Percentiles rank a stretch among this genome's conserved stretches.
These are phyloP conservation scores for Hydrocynus forskahlii DNA, from an alignment of 2,797 vertebrate genomes.

Conservation along the genomic window DNA sequence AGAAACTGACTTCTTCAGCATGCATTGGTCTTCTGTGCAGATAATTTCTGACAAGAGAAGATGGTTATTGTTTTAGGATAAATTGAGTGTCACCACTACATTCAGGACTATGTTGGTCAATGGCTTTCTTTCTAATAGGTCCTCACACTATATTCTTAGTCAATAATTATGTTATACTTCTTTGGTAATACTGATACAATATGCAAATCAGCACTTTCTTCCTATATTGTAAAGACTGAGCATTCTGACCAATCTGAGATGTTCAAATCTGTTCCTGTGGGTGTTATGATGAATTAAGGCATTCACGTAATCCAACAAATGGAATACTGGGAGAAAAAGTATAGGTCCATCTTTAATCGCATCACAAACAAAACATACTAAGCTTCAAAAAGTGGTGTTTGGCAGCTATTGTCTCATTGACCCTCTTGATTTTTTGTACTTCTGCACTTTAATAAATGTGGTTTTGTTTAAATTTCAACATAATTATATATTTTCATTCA, in stretches of 20 bases:
- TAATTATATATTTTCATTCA: too few species aligned
- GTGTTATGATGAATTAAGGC: too few species aligned
- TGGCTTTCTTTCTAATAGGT: not conserved
- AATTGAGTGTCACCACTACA: not conserved
- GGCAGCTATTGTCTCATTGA: too few species aligned
- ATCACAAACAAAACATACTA: too few species aligned
- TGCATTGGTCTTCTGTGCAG: slow-evolving; percentile 10
- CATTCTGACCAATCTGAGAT: too few species aligned
- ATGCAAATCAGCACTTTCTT: not conserved
- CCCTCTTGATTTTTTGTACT: too few species aligned
- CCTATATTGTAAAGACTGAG: not conserved
- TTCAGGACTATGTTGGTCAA: not conserved
- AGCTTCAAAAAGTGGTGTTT: too few species aligned
- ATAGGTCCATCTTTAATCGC: too few species aligned
- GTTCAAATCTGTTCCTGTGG: too few species aligned
- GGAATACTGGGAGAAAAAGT: not conserved
- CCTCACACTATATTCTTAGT: not conserved
- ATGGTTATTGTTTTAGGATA: not conserved
- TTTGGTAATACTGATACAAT: not conserved
- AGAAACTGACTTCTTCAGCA: slow-evolving; percentile 1
- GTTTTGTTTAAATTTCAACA: too few species aligned
- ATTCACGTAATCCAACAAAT: too few species aligned
- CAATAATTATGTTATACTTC: not conserved
- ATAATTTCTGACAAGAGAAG: slow-evolving; percentile 46
- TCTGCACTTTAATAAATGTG: too few species aligned